Evolutionary conservation across 1,140 invertebrate genomes (phyloP).

Genomic region (Phymorhynchus buccinoides): DNA sequence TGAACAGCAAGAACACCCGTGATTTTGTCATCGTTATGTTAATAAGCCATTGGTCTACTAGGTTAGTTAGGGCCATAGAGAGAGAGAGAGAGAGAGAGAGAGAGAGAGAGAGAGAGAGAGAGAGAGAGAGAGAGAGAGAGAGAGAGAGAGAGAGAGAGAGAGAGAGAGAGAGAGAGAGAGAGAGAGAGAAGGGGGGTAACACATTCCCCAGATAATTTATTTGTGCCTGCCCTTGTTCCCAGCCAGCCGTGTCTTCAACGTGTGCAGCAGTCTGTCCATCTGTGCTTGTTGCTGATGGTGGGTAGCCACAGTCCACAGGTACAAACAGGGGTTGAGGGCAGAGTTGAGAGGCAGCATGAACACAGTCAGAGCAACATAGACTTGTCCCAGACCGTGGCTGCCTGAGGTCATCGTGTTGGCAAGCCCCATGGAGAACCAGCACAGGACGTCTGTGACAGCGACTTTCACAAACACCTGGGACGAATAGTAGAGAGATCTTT

Average conservation of each 20-base stretch:
- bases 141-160: no score
- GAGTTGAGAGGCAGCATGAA: neutral
- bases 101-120: no score
- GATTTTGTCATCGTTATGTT: no score
- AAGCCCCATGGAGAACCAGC: neutral
- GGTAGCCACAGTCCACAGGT: neutral
- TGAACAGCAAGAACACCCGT: no score
- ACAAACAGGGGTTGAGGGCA: neutral
- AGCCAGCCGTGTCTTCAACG: neutral
- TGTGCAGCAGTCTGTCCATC: neutral
- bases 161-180: no score
- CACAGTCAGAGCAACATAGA: neutral
- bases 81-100: no score
- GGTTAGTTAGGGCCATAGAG: no score
- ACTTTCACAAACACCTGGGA: neutral
- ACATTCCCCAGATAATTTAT: no score
- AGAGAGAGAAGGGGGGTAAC: no score
- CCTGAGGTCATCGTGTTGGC: neutral
- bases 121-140: no score
- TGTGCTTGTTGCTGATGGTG: neutral
- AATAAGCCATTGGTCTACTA: no score
- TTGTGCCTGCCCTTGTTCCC: no score
- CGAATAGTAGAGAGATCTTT: neutral
- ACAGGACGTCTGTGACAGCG: neutral
- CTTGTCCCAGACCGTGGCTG: neutral